Percentiles rank a stretch among this genome's conserved stretches.
Evolutionary conservation across 2,888 invertebrate species (phyloP).

Genomic region (Glaucopsyche alexis): DNA sequence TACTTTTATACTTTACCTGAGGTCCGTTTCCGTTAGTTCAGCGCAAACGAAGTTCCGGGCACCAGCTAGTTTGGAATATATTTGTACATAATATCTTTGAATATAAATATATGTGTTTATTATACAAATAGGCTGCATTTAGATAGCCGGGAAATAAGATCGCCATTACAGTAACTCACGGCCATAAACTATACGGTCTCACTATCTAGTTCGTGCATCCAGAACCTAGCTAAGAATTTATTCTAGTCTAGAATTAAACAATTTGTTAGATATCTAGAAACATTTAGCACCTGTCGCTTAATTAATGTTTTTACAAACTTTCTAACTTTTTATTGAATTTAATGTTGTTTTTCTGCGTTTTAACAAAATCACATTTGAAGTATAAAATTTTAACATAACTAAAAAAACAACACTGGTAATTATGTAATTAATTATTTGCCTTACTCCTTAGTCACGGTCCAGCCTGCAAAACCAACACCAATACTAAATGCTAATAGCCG

Average conservation of each 20-base stretch:
- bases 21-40: no score
- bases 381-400: neutral
- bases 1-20: no score
- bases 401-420: no score
- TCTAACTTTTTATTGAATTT: neutral
- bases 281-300: neutral
- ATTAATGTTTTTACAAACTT: neutral
- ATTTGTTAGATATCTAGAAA: constrained; percentile 1
- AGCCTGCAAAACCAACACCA: no score
- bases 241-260: constrained; percentile 4
- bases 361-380: neutral
- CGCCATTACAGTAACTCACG: constrained; percentile 15
- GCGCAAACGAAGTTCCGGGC: no score
- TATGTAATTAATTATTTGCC: no score
- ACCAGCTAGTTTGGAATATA: no score
- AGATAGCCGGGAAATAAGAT: neutral
- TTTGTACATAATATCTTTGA: neutral
- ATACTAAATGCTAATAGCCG: no score
- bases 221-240: constrained; percentile 30
- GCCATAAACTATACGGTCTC: constrained; percentile 26
- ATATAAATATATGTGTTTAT: constrained; percentile 17
- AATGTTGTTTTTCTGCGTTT: no score
- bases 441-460: no score
- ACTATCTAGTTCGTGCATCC: constrained; percentile 65
- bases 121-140: constrained; percentile 1